A percentile compares a stretch with the other conserved stretches of the same genome.
phyloP scores from a whole-genome alignment of 2,797 vertebrate genomes.

The Falco columbarius region DNA sequence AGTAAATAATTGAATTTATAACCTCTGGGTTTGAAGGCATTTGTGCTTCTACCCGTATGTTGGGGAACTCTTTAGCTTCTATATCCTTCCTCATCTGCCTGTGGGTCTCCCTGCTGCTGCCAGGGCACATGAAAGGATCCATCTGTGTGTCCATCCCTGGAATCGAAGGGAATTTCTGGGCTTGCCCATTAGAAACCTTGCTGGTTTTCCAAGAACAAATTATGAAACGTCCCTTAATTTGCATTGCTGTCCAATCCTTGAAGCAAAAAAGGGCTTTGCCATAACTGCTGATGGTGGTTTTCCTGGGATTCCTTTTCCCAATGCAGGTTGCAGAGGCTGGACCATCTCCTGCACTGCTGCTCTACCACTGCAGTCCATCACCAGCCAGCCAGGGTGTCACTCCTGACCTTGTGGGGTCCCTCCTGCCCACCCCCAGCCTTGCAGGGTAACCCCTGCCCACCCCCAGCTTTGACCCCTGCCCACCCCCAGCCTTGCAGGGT shows the following conservation, averaged over 20 bases:
- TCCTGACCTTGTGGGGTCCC: not conserved
- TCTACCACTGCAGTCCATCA: not conserved
- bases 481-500: not conserved
- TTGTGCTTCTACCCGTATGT: not conserved
- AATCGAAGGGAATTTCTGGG: not conserved
- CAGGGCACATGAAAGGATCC: not conserved
- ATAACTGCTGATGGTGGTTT: not conserved
- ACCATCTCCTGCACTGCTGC: not conserved
- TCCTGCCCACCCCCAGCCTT: too few species aligned
- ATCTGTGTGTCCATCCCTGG: not conserved
- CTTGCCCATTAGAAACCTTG: not conserved
- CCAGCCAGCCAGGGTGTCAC: not conserved
- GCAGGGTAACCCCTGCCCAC: too few species aligned
- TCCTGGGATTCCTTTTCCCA: not conserved
- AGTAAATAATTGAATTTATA: not conserved
- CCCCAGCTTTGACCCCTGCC: not conserved
- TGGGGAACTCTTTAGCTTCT: not conserved
- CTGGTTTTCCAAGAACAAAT: not conserved
- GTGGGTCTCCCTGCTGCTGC: accelerated
- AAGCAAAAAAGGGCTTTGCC: not conserved
- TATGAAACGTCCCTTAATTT: not conserved
- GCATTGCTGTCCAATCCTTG: not conserved
- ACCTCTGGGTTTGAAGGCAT: not conserved
- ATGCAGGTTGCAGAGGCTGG: not conserved
- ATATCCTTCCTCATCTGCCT: not conserved